Evolutionary conservation across 2,888 invertebrate species (phyloP), one percentile per base, ranked within the genome.

Genomic region (Eristalinus sepulchralis): DNA sequence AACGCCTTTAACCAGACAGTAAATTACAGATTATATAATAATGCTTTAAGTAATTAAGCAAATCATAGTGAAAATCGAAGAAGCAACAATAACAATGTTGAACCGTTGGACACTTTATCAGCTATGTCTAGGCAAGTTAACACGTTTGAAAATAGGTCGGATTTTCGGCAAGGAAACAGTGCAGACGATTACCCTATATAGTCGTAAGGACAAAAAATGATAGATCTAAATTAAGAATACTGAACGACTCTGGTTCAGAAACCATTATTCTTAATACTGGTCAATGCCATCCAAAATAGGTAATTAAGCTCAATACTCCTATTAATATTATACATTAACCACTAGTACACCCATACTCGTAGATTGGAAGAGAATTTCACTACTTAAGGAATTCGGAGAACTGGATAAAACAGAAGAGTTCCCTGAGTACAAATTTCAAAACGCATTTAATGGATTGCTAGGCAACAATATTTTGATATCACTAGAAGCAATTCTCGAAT

Each of bases 341-440:
- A n/a, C n/a, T n/a, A n/a, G n/a, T n/a, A n/a, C n/a, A n/a, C n/a
- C n/a, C n/a, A n/a, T n/a, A n/a, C n/a, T 10, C 34, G 13, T 68
- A 11, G 10, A 83, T 10, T 67, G 9, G 0, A 83, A 77, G 67
- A 60, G 24, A 27, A 83, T 78, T 11, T 72, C 77, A 11, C 60
- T 67, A 17, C 72, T 83, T 62, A n/a, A 72, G n/a, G 78, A 83
- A 78, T 78, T 83, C n/a, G n/a, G n/a, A n/a, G 3, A 62, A 22
- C 1, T 17, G 17, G 39, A 57, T 13, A 55, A 78, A 33, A 64
- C 79, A 24, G 63, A 81, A 0, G 80, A 83, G 62, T 88, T 80
- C 27, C 13, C 77, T 9, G n/a, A n/a, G n/a, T n/a, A n/a, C n/a
- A n/a, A n/a, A n/a, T n/a, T n/a, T n/a, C n/a, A n/a, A n/a, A n/a